phyloP scores from a whole-genome alignment of 2,797 vertebrate species.

The Botia almorhae region DNA sequence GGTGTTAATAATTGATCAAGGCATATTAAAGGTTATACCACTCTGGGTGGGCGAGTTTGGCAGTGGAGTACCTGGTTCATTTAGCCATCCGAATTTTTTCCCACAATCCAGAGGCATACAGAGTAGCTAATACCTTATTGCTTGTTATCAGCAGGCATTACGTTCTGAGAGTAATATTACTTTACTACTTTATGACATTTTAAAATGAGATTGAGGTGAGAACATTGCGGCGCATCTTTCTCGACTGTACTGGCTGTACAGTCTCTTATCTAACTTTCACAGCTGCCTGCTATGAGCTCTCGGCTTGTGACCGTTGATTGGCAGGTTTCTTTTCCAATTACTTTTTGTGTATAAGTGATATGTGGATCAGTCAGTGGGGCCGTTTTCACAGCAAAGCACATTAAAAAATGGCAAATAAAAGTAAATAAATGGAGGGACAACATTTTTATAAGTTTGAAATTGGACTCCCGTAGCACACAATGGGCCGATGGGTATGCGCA shows the following conservation, averaged over 20 bases:
- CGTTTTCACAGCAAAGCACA: slow-evolving; percentile 12
- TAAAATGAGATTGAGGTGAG: slow-evolving; percentile 34
- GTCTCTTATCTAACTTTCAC: slow-evolving; percentile 47
- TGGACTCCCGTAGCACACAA: slow-evolving; percentile 1
- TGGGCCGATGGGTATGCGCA: background rate
- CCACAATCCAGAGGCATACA: background rate
- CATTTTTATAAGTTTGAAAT: slow-evolving; percentile 15
- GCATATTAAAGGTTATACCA: background rate
- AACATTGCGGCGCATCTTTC: slow-evolving; percentile 27
- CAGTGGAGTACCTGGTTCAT: background rate
- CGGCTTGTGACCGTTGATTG: slow-evolving; percentile 34
- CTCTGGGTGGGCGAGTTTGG: background rate
- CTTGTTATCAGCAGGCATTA: slow-evolving; percentile 35
- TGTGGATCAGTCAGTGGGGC: slow-evolving; percentile 15
- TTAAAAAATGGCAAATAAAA: slow-evolving; percentile 3
- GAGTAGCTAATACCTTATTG: slow-evolving; percentile 20
- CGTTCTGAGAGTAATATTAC: slow-evolving; percentile 28
- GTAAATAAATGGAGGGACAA: background rate
- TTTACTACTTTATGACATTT: slow-evolving; percentile 46
- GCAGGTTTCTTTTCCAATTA: slow-evolving; percentile 36
- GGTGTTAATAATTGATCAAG: background rate
- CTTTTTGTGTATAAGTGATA: slow-evolving; percentile 21
- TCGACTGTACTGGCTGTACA: slow-evolving; percentile 24
- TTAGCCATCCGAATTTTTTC: background rate
- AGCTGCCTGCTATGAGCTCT: slow-evolving; percentile 41